phyloP scores from a whole-genome alignment of 2,888 invertebrate species.

The Bombyx huttoni region DNA sequence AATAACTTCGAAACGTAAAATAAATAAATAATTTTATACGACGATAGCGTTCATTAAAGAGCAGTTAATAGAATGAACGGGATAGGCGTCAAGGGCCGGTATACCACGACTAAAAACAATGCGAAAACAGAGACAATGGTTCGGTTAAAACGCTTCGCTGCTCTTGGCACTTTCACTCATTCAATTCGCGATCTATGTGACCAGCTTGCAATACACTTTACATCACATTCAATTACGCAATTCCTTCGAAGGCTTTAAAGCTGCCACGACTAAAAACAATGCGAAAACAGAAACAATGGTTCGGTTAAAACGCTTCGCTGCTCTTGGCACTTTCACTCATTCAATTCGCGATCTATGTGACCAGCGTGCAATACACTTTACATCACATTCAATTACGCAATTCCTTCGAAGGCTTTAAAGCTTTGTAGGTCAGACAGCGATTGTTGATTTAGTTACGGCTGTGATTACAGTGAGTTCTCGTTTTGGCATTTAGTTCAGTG shows the following conservation, averaged over 20 bases:
- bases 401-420: slow-evolving; percentile 12
- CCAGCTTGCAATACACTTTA: slow-evolving; percentile 18
- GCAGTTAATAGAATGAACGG: slow-evolving; percentile 8
- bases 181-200: slow-evolving; percentile 38
- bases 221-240: slow-evolving; percentile 44
- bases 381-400: slow-evolving; percentile 44
- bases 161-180: slow-evolving; percentile 59
- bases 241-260: slow-evolving; percentile 12
- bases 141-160: slow-evolving; percentile 45
- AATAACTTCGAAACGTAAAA: background rate
- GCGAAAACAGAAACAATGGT: slow-evolving; percentile 51
- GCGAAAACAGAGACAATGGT: slow-evolving; percentile 51
- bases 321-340: slow-evolving; percentile 59
- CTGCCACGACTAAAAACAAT: slow-evolving; percentile 49
- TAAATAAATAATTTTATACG: background rate
- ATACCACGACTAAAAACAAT: slow-evolving; percentile 51
- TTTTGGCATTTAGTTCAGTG: background rate
- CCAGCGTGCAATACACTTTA: slow-evolving; percentile 18
- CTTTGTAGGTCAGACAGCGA: background rate
- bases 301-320: slow-evolving; percentile 45
- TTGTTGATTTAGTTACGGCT: background rate
- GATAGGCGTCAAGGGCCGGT: slow-evolving; percentile 50
- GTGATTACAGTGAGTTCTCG: background rate
- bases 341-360: slow-evolving; percentile 38
- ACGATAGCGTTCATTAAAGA: slow-evolving; percentile 1